Conservation (phyloP, 2,113 vertebrate genomes). For the chimpanzee (Pan troglodytes) region NHGRI_mPanTro3-v2.1_pri NC_072421.2:83699501-83700000, state of each 20-base stretch:
- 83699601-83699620: neutral
- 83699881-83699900: constrained; percentile 10
- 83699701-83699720: neutral
- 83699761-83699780: neutral
- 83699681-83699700: constrained; percentile 23
- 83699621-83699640: constrained; percentile 4
- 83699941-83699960: neutral
- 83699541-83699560: neutral
- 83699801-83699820: neutral
- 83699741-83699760: neutral
- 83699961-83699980: neutral
- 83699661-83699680: neutral
- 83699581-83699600: neutral
- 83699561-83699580: neutral
- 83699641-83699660: neutral
- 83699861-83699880: neutral
- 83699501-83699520: constrained; percentile 36
- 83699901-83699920: neutral
- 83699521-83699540: constrained; percentile 26
- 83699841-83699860: neutral
- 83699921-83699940: neutral
- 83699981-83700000: neutral
- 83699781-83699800: neutral
- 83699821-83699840: neutral
- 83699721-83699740: neutral